Conservation (phyloP, 2,888 invertebrate genomes). For the Himalopsyche japonica region DNA sequence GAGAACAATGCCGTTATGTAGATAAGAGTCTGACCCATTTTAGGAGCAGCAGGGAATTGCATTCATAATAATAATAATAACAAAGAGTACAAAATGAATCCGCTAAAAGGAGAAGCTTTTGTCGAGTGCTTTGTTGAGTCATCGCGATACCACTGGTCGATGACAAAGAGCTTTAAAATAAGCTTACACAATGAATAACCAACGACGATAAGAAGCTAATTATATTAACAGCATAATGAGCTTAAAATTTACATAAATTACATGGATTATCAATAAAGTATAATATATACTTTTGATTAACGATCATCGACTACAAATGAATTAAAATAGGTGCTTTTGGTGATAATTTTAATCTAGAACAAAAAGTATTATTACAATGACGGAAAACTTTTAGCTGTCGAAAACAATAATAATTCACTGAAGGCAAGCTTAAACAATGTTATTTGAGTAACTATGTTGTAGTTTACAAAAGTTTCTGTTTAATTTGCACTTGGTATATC, state of each 20-base stretch:
- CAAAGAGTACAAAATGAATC: not conserved
- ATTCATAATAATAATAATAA: not conserved
- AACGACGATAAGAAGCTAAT: constrained; percentile 14
- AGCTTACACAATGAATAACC: constrained; percentile 8
- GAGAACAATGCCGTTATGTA: not conserved
- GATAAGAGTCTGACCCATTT: not conserved
- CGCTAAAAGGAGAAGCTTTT: not conserved
- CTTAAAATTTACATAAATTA: not conserved
- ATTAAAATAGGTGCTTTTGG: too few relatives aligned
- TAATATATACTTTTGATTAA: too few relatives aligned
- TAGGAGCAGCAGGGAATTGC: not conserved
- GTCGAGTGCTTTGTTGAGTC: not conserved
- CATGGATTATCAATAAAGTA: not conserved
- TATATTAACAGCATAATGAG: constrained; percentile 19
- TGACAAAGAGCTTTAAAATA: not conserved
- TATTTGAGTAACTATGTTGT: too few relatives aligned
- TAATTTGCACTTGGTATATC: not conserved
- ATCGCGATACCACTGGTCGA: not conserved
- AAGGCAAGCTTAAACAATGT: too few relatives aligned
- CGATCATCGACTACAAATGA: too few relatives aligned
- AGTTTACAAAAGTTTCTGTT: not conserved
- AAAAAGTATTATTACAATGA: too few relatives aligned
- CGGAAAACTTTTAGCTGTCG: too few relatives aligned
- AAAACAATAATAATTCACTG: too few relatives aligned
- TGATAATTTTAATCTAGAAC: too few relatives aligned